Evolutionary conservation across 1,140 invertebrate species (phyloP).

Genomic region (Varroa destructor): DNA sequence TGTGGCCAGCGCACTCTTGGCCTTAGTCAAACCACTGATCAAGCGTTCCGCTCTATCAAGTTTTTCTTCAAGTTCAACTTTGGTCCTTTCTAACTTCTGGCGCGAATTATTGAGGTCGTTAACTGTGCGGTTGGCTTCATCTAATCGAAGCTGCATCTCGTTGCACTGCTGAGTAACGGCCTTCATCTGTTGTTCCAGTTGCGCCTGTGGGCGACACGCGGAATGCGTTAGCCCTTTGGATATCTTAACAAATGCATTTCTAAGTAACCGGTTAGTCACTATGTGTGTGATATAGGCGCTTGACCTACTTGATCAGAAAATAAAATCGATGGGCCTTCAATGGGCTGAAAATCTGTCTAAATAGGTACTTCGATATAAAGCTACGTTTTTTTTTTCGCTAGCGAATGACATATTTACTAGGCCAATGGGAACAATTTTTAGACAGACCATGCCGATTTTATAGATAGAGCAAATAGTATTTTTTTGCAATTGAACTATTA

Average conservation of each 20-base stretch:
- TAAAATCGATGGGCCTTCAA: too few species aligned
- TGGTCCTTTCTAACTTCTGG: neutral
- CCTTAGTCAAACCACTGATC: slow-evolving; percentile 41
- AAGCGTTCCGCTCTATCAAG: slow-evolving; percentile 38
- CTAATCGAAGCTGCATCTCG: slow-evolving; percentile 42
- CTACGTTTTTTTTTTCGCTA: too few species aligned
- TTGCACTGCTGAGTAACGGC: slow-evolving; percentile 2
- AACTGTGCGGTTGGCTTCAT: slow-evolving; percentile 39
- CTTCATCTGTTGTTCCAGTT: slow-evolving; percentile 38
- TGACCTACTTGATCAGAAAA: too few species aligned
- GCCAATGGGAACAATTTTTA: too few species aligned
- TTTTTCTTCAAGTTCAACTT: slow-evolving; percentile 14
- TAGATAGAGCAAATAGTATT: too few species aligned
- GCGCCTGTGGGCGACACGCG: slow-evolving; percentile 29
- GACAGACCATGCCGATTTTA: too few species aligned
- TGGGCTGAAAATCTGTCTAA: too few species aligned
- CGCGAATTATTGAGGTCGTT: slow-evolving; percentile 10
- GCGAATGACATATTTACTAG: too few species aligned
- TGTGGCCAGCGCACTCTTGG: slow-evolving; percentile 39
- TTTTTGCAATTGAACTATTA: too few species aligned
- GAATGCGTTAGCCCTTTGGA: neutral
- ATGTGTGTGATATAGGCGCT: too few species aligned
- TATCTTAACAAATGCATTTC: neutral
- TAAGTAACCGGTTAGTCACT: neutral
- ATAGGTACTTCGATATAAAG: too few species aligned